phyloP scores from a whole-genome alignment of 2,888 invertebrate genomes.

The Philereme transversata region DNA sequence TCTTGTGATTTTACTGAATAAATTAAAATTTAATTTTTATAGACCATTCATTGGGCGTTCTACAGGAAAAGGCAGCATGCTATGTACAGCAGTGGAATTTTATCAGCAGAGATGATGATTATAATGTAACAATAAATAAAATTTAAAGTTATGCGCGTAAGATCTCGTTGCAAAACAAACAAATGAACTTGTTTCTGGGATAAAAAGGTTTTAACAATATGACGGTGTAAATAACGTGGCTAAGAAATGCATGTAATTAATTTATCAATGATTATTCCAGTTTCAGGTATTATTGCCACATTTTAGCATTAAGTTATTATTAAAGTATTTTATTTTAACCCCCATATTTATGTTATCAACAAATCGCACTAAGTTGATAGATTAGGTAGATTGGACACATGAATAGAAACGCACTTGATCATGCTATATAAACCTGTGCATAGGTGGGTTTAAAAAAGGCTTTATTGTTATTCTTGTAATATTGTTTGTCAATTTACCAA shows the following conservation, averaged over 20 bases:
- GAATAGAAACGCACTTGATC: slow-evolving; percentile 33
- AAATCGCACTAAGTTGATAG: slow-evolving; percentile 56
- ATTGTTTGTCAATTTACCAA: slow-evolving; percentile 5
- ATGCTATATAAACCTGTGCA: slow-evolving; percentile 12
- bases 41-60: too few relatives aligned
- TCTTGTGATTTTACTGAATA: too few relatives aligned
- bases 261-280: slow-evolving; percentile 7
- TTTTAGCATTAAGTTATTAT: slow-evolving; percentile 61
- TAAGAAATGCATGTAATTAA: slow-evolving; percentile 1
- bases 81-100: too few relatives aligned
- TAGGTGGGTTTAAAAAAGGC: slow-evolving; percentile 4
- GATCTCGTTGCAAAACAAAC: too few relatives aligned
- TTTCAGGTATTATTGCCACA: slow-evolving; percentile 39
- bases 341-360: slow-evolving; percentile 60
- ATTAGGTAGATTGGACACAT: slow-evolving; percentile 28
- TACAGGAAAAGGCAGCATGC: too few relatives aligned
- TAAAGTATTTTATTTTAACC: slow-evolving; percentile 62
- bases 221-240: slow-evolving; percentile 9
- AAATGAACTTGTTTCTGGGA: too few relatives aligned
- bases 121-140: too few relatives aligned
- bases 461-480: slow-evolving; percentile 6
- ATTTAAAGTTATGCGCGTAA: too few relatives aligned
- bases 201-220: slow-evolving; percentile 15
- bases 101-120: too few relatives aligned
- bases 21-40: too few relatives aligned